A percentile compares a stretch with the other conserved stretches of the same genome.
These are phyloP conservation scores for Clepsis dumicolana DNA, from an alignment of 2,888 invertebrate species.

Conservation along the genomic window DNA sequence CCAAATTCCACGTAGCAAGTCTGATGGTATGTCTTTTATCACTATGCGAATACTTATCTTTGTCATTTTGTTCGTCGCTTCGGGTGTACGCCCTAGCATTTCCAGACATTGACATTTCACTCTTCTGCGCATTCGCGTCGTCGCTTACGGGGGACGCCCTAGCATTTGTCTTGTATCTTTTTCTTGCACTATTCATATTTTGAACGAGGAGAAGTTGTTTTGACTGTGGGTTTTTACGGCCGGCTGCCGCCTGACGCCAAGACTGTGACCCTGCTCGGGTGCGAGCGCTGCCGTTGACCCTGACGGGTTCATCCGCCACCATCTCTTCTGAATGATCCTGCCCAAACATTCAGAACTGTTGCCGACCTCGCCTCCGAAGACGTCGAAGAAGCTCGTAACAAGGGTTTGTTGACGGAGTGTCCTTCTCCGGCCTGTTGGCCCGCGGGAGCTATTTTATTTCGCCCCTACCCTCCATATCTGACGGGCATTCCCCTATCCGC, in stretches of 20 bases:
- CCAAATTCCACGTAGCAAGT: slow-evolving; percentile 47
- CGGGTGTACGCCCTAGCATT: slow-evolving; percentile 41
- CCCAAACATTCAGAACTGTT: slow-evolving; percentile 38
- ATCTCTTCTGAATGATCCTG: slow-evolving; percentile 42
- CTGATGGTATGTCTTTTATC: too few relatives aligned
- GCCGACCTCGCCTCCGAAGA: slow-evolving; percentile 30
- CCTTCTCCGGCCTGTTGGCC: slow-evolving; percentile 24
- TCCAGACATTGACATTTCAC: too few relatives aligned
- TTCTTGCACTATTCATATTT: slow-evolving; percentile 19
- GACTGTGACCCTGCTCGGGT: slow-evolving; percentile 9
- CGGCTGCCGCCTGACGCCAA: too few relatives aligned
- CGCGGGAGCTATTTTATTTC: slow-evolving; percentile 20
- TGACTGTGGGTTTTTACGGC: slow-evolving; percentile 39
- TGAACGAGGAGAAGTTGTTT: slow-evolving; percentile 15
- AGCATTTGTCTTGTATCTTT: slow-evolving; percentile 33
- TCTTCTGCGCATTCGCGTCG: slow-evolving; percentile 38
- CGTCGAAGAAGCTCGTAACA: slow-evolving; percentile 28
- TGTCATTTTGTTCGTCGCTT: slow-evolving; percentile 41
- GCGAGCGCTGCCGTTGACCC: slow-evolving; percentile 45
- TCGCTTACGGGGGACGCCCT: slow-evolving; percentile 49
- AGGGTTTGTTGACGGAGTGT: slow-evolving; percentile 36
- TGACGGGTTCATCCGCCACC: slow-evolving; percentile 44
- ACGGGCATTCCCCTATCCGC: slow-evolving; percentile 37
- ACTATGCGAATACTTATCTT: too few relatives aligned
- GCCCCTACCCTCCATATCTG: slow-evolving; percentile 34